Evolutionary conservation across 2,888 invertebrate genomes (phyloP).

Genomic region (Allophyes oxyacanthae): DNA sequence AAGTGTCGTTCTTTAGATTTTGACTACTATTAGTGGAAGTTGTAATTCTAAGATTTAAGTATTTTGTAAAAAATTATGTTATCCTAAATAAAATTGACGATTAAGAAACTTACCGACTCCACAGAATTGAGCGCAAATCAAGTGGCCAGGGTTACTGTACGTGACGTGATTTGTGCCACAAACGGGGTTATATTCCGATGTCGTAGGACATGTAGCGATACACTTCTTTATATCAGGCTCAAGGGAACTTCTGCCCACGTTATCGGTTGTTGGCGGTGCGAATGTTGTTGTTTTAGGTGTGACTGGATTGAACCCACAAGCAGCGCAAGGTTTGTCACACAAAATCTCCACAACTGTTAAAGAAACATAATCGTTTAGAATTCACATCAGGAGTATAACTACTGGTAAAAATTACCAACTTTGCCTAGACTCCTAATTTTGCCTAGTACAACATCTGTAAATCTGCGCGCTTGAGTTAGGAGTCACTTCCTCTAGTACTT

Average conservation of each 20-base stretch:
- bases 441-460: too few relatives aligned
- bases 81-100: too few relatives aligned
- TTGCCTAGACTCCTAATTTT: too few relatives aligned
- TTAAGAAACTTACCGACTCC: slow-evolving; percentile 70
- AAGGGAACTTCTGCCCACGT: slow-evolving; percentile 4
- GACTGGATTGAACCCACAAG: slow-evolving; percentile 20
- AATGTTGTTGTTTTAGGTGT: slow-evolving; percentile 19
- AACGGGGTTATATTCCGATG: slow-evolving; percentile 79
- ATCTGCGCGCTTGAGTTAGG: too few relatives aligned
- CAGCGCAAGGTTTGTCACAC: slow-evolving; percentile 41
- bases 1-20: too few relatives aligned
- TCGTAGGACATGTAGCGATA: slow-evolving; percentile 64
- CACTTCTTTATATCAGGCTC: slow-evolving; percentile 34
- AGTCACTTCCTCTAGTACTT: too few relatives aligned
- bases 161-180: slow-evolving; percentile 78
- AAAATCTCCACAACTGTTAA: slow-evolving; percentile 41
- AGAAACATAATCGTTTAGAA: neutral
- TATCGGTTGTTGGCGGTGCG: slow-evolving; percentile 1
- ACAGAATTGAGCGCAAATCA: slow-evolving; percentile 77
- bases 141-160: slow-evolving; percentile 74
- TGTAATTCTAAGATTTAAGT: too few relatives aligned
- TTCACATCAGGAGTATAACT: too few relatives aligned
- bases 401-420: too few relatives aligned
- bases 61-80: too few relatives aligned
- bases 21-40: too few relatives aligned